Evolutionary conservation across 2,888 invertebrate genomes (phyloP).

Genomic region (Campoplex nolae): DNA sequence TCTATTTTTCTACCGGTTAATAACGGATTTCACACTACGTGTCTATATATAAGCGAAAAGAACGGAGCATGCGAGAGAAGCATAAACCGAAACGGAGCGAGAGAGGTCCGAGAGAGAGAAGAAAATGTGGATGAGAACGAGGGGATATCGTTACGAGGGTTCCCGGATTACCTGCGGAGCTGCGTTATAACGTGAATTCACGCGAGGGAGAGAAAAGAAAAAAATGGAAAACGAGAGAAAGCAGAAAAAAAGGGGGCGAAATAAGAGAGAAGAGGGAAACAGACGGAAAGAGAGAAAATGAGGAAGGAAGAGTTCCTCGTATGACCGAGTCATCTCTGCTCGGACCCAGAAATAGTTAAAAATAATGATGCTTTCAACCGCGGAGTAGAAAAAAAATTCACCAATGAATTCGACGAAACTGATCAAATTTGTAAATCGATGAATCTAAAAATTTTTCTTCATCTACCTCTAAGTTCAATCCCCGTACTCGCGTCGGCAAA

Average conservation of each 20-base stretch:
- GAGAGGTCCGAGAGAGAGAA: conserved; percentile 1
- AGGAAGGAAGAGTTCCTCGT: not conserved
- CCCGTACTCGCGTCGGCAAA: not conserved
- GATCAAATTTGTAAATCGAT: not conserved
- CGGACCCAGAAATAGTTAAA: conserved; percentile 21
- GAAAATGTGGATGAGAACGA: conserved; percentile 22
- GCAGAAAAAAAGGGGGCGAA: not conserved
- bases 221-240: conserved; percentile 40
- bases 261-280: not conserved
- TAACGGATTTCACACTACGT: conserved; percentile 46
- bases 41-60: not conserved
- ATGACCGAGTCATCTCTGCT: conserved; percentile 6
- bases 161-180: conserved; percentile 28
- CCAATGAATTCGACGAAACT: not conserved
- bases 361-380: not conserved
- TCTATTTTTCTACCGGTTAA: conserved; percentile 24
- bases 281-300: not conserved
- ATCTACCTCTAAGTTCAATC: not conserved
- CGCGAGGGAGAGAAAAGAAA: conserved; percentile 37
- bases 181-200: conserved; percentile 53
- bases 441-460: not conserved
- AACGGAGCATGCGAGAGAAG: not conserved
- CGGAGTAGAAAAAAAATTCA: not conserved
- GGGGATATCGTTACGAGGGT: conserved; percentile 40
- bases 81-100: conserved; percentile 6